Evolutionary conservation across 2,113 vertebrate genomes (phyloP).

Genomic region (Caretta caretta): DNA sequence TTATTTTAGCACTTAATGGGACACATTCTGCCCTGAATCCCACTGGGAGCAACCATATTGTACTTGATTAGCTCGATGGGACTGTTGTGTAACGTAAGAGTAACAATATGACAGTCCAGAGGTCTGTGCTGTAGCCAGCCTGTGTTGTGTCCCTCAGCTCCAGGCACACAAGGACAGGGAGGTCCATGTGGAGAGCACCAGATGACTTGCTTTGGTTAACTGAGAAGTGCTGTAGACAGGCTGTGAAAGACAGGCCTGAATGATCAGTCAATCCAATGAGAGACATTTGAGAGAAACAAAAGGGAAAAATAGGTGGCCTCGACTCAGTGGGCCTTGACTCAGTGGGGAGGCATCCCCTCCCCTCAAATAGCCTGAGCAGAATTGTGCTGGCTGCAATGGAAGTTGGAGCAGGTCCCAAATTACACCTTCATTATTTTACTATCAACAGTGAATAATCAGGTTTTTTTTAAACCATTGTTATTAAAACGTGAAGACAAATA

Average conservation of each 20-base stretch:
- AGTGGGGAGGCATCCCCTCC: not conserved
- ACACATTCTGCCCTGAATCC: not conserved
- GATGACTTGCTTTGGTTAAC: not conserved
- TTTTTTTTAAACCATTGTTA: not conserved
- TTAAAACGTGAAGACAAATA: not conserved
- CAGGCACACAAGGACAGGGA: not conserved
- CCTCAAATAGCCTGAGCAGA: not conserved
- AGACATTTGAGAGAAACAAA: not conserved
- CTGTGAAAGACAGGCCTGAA: not conserved
- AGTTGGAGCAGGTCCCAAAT: not conserved
- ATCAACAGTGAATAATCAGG: not conserved
- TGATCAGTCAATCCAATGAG: not conserved
- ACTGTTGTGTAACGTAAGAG: not conserved
- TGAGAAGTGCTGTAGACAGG: not conserved
- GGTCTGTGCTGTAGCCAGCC: not conserved
- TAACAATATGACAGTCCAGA: not conserved
- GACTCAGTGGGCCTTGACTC: not conserved
- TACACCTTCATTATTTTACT: not conserved
- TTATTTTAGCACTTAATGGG: not conserved
- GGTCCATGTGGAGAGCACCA: not conserved
- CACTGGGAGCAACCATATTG: not conserved
- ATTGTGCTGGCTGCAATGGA: not conserved
- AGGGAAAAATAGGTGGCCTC: fast-evolving
- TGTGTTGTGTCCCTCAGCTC: not conserved
- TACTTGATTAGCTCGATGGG: not conserved